These are phyloP conservation scores for Camarhynchus parvulus DNA, from an alignment of 2,113 vertebrate species.

Conservation along the genomic window DNA sequence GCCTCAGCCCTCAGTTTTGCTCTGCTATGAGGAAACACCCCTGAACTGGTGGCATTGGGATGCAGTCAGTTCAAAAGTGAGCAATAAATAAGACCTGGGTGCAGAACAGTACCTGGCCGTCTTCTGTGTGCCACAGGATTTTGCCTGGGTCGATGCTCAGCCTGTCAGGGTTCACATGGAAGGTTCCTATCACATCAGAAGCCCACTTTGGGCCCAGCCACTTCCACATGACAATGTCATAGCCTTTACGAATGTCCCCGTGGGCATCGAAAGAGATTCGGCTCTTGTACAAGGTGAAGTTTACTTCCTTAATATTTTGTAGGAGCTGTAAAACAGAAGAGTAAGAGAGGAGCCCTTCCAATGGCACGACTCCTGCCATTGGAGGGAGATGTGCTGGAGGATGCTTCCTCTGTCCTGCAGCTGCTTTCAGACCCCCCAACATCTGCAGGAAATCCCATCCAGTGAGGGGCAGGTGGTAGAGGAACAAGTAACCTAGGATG, in stretches of 20 bases:
- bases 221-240: conserved; percentile 80
- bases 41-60: rapidly evolving
- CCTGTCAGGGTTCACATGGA: conserved; percentile 30
- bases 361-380: not conserved
- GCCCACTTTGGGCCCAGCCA: conserved; percentile 31
- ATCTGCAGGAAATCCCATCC: not conserved
- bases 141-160: conserved; percentile 69
- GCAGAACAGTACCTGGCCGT: conserved; percentile 41
- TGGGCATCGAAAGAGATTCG: conserved; percentile 76
- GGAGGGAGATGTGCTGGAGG: not conserved
- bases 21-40: not conserved
- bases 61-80: not conserved
- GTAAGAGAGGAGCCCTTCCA: not conserved
- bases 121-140: conserved; percentile 74
- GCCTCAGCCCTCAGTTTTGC: not conserved
- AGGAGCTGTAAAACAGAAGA: conserved; percentile 65
- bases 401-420: not conserved
- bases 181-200: conserved; percentile 73
- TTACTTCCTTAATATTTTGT: conserved; percentile 71
- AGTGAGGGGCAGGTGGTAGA: not conserved
- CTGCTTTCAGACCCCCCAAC: not conserved
- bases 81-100: not conserved
- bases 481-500: not conserved
- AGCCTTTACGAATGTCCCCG: conserved; percentile 72
- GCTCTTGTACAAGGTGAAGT: conserved; percentile 79